Percentiles rank a stretch among this genome's conserved stretches.
These are phyloP conservation scores for Tenualosa ilisha DNA, from an alignment of 2,797 vertebrate genomes.

Conservation along the genomic window DNA sequence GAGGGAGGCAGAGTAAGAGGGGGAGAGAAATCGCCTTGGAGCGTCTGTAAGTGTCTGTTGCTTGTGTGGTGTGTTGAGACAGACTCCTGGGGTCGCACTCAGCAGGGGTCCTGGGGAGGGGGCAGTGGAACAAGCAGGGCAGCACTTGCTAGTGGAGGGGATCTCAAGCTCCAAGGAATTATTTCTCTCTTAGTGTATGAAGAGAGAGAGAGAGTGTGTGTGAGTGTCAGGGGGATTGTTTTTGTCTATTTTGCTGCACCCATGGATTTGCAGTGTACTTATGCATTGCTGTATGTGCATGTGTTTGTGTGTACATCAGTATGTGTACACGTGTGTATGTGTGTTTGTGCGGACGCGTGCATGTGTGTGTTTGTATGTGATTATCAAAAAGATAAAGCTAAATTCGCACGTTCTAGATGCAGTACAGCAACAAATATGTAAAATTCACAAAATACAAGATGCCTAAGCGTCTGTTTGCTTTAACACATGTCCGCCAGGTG, in stretches of 20 bases:
- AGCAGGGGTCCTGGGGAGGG: not conserved
- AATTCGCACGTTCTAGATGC: not conserved
- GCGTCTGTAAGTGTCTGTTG: slow-evolving; percentile 1
- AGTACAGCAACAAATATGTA: not conserved
- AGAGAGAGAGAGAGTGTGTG: not conserved
- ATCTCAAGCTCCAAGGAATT: not conserved
- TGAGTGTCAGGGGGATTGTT: not conserved
- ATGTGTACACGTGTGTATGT: not conserved
- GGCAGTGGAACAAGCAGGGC: not conserved
- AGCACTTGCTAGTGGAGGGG: not conserved
- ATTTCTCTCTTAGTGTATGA: not conserved
- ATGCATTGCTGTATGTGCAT: too few species aligned
- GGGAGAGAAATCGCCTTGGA: slow-evolving; percentile 35
- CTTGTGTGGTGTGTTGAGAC: not conserved
- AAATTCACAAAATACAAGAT: not conserved
- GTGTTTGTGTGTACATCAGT: not conserved
- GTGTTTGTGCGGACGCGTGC: not conserved
- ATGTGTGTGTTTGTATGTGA: not conserved
- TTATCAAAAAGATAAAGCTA: not conserved
- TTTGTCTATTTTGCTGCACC: too few species aligned
- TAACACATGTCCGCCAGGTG: not conserved
- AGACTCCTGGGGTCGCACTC: not conserved
- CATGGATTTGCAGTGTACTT: too few species aligned
- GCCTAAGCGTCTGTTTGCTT: not conserved
- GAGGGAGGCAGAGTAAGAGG: not conserved